Base-by-base conservation (phyloP, 2,113 vertebrate species). In the Acanthisitta chloris region DNA sequence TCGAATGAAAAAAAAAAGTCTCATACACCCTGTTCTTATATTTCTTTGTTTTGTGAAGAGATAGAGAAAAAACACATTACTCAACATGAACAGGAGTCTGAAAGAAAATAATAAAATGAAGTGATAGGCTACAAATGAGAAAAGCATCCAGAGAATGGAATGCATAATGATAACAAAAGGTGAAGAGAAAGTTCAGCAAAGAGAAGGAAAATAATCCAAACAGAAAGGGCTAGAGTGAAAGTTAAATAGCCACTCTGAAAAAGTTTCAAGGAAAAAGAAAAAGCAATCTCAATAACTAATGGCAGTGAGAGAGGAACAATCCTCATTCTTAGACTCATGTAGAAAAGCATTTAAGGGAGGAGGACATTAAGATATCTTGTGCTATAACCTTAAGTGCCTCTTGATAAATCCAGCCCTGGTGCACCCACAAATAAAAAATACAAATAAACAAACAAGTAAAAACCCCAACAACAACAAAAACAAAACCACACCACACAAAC, bases 61-160 rank as follows among this genome's bases (percentile, higher is more conserved):
- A 51, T 8, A 61, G 19, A 93, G 40, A 33, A 95, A 82, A 95
- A 94, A 36, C 38, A 91, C 58, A 94, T 95, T 92, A 84, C 49
- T 96, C 90, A 88, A 82, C 48, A 43, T 23, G 54, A 96, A 40
- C 29, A 83, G 55, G 38, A 81, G 78, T 74, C 40, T 46, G 87
- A 91, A 83, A 88, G 91, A 94, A 96, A 97, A 96, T 88, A 92
- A 95, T 85, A 94, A 96, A 96, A 81, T 78, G 8, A 79, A 96
- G 58, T 38, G 34, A 90, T 86, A 69, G 67, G 34, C 84, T 95
- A 93, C 84, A 96, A 97, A 96, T 81, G n/a, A 97, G 86, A 87
- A 95, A 87, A 92, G 42, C 12, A 8, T 46, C 69, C 58, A 54
- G 72, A 49, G 51, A 96, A 93, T 58, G 58, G 88, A 97, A 94